Conservation (phyloP, 2,113 vertebrate genomes). For the Cochlearius cochlearius region DNA sequence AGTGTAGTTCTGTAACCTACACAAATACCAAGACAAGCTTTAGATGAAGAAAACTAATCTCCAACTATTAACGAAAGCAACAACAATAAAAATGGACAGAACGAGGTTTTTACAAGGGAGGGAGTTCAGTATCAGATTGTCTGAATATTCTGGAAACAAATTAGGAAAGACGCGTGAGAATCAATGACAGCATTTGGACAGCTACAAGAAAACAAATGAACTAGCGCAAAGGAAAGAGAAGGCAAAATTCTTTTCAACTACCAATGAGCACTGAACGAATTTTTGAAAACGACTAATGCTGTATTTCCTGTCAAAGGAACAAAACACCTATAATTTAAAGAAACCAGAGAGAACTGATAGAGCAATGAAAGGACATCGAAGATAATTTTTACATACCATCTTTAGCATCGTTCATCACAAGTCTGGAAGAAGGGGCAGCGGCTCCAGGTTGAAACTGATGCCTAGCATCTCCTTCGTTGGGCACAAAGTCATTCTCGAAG, state of each 20-base stretch:
- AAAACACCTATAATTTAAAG: not conserved
- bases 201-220: not conserved
- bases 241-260: not conserved
- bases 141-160: not conserved
- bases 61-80: not conserved
- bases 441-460: not conserved
- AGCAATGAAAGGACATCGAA: not conserved
- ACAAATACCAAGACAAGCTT: not conserved
- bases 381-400: slow-evolving; percentile 33
- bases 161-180: not conserved
- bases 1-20: not conserved
- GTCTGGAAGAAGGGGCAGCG: not conserved
- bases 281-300: not conserved
- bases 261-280: not conserved
- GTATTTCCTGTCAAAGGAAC: not conserved
- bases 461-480: not conserved
- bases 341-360: not conserved
- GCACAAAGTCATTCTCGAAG: slow-evolving; percentile 54
- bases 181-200: not conserved
- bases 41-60: not conserved
- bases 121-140: not conserved
- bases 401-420: not conserved
- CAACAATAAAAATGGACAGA: not conserved
- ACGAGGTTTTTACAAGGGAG: not conserved
- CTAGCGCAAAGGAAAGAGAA: not conserved